Evolutionary conservation across 2,113 vertebrate species (phyloP).

Genomic region (Noturus placidus): DNA sequence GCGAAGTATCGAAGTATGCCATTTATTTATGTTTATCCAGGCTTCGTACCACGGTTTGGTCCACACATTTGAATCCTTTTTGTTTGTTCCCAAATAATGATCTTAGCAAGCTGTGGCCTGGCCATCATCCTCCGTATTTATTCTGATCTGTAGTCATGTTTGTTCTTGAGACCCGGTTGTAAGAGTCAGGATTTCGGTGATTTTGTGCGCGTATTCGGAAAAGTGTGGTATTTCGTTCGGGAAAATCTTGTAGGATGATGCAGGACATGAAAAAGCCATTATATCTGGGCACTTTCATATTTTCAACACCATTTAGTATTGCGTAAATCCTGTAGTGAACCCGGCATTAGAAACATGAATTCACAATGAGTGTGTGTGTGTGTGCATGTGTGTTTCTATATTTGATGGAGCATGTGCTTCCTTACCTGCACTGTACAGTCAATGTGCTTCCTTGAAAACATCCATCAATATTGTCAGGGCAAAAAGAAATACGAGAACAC

Average conservation of each 20-base stretch:
- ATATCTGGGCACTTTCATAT: background rate
- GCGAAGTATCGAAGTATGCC: background rate
- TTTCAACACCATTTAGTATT: background rate
- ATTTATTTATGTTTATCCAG: background rate
- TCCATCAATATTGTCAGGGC: conserved; percentile 53
- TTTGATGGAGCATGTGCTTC: conserved; percentile 58
- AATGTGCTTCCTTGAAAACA: conserved; percentile 36
- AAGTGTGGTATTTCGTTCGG: background rate
- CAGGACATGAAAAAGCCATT: background rate
- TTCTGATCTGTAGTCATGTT: background rate
- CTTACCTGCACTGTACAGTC: conserved; percentile 59
- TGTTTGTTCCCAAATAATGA: background rate
- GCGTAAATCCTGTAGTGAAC: background rate
- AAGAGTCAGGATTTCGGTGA: background rate
- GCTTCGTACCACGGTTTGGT: background rate
- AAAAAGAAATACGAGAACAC: conserved; percentile 36
- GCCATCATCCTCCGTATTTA: background rate
- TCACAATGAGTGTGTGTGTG: background rate
- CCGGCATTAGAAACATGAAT: background rate
- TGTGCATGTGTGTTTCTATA: conserved; percentile 17
- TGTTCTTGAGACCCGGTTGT: background rate
- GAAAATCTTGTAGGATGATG: background rate
- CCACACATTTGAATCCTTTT: background rate
- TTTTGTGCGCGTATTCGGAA: background rate
- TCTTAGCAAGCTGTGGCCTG: background rate